Percentiles rank a stretch among this genome's conserved stretches.
Evolutionary conservation across 37 sponge, comb jelly and placozoan genomes (phyloP).

Genomic region (Petrosia ficiformis): DNA sequence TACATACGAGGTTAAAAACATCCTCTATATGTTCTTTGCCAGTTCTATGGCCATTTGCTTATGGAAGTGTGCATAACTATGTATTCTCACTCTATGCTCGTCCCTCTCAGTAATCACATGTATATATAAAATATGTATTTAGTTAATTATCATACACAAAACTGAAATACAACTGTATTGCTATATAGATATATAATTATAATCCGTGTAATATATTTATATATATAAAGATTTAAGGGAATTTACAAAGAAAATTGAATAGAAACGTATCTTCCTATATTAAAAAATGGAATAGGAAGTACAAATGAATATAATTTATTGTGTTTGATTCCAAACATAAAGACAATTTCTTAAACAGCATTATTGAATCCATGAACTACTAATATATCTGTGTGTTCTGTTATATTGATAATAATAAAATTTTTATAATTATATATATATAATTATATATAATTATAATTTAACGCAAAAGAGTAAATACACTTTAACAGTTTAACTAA

Average conservation of each 20-base stretch:
- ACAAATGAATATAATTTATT: no score
- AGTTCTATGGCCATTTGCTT: constrained; percentile 91
- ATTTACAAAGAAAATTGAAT: no score
- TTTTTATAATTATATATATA: background rate
- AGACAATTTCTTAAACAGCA: no score
- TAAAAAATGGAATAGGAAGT: no score
- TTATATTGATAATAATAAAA: background rate
- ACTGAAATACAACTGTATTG: background rate
- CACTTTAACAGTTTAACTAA: background rate
- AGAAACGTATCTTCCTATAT: no score
- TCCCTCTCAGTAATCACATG: background rate
- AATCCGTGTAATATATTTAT: no score
- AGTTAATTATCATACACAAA: background rate
- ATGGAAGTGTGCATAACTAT: constrained; percentile 92
- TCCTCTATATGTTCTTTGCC: constrained; percentile 98
- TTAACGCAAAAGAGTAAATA: background rate
- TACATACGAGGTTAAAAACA: constrained; percentile 88
- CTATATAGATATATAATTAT: no score
- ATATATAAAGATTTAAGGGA: no score
- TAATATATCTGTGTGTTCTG: no score
- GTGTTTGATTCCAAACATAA: no score
- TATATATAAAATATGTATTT: constrained; percentile 6
- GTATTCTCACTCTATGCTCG: background rate
- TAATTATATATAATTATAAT: constrained; percentile 3
- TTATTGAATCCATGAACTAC: no score